These are phyloP conservation scores for Opisthocomus hoazin DNA, from an alignment of 2,113 vertebrate species.

Conservation along the genomic window DNA sequence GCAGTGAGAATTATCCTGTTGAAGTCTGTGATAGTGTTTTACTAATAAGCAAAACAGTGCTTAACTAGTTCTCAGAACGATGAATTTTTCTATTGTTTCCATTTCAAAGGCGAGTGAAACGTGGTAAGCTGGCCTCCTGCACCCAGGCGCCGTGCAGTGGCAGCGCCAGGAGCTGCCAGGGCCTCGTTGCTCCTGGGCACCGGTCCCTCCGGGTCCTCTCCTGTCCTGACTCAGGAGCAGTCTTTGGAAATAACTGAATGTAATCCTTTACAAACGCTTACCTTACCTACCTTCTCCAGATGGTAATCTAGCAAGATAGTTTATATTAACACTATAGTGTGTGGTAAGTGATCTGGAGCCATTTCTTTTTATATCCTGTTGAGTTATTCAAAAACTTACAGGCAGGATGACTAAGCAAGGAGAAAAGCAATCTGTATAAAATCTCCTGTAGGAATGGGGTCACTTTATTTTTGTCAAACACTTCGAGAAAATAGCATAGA, in stretches of 20 bases:
- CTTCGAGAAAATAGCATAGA: conserved; percentile 12
- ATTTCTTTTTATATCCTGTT: conserved; percentile 26
- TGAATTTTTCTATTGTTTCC: fast-evolving
- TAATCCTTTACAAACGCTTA: not conserved
- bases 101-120: not conserved
- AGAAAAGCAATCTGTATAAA: conserved; percentile 35
- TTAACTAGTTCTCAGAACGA: not conserved
- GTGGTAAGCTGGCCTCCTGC: not conserved
- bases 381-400: conserved; percentile 2
- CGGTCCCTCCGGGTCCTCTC: too few species aligned
- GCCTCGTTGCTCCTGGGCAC: too few species aligned
- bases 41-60: fast-evolving
- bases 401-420: conserved; percentile 40
- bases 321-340: not conserved
- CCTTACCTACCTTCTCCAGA: not conserved
- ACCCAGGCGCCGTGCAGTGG: too few species aligned
- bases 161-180: too few species aligned
- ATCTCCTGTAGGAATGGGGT: conserved; percentile 3
- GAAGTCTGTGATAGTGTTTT: fast-evolving
- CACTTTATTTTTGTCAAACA: not conserved
- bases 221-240: not conserved
- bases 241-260: not conserved
- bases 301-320: not conserved
- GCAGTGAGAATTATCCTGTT: fast-evolving
- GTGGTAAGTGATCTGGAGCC: conserved; percentile 23